Evolutionary conservation across 1,140 invertebrate genomes (phyloP), one percentile per base, ranked within the genome.

Genomic region (Lasaia peninsularis): DNA sequence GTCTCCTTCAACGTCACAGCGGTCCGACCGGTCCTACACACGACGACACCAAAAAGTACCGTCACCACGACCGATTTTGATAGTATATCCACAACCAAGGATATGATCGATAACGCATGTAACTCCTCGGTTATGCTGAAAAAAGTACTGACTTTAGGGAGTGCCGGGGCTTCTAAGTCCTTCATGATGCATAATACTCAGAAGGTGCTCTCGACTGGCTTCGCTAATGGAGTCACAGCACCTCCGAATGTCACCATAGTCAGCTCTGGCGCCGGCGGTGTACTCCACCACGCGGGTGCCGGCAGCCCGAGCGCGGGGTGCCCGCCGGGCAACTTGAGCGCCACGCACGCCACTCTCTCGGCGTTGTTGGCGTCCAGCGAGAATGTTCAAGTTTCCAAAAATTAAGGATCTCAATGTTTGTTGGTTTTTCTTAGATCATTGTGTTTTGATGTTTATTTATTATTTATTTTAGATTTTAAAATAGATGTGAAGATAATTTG

Each of bases 171-270:
- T 1, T 67, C 84, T 5, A 90, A 90, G 51, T 89, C 89, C 0
- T 90, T 90, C 37, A 78, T 89, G 74, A 88, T 89, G 80, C 89
- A 89, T 58, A 89, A 89, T 24, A 89, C 87, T 9, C 89, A 90
- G 62, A 90, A 89, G 58, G 77, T 89, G n/a, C 53, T 88, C 12
- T 87, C 86, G 0, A 88, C 86, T n/a, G 86, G 86, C 4, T 88
- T 86, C 51, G 86, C 86, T 10, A 87, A 74, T 37, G 80, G 83
- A 2, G 67, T 69, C 0, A 81, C 78, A 1, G 78, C 86, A 1
- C 83, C 86, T 0, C 86, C 86, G 1, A 88, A 88, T 40, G 86
- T 88, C 0, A 88, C 83, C 20, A 86, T 88, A 8, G 86, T 88
- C 10, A 88, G 86, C 58, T 86, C 86, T 0, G 85, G 85, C 0